Evolutionary conservation across 2,888 invertebrate genomes (phyloP).

Genomic region (Torymus aiolomorphi): DNA sequence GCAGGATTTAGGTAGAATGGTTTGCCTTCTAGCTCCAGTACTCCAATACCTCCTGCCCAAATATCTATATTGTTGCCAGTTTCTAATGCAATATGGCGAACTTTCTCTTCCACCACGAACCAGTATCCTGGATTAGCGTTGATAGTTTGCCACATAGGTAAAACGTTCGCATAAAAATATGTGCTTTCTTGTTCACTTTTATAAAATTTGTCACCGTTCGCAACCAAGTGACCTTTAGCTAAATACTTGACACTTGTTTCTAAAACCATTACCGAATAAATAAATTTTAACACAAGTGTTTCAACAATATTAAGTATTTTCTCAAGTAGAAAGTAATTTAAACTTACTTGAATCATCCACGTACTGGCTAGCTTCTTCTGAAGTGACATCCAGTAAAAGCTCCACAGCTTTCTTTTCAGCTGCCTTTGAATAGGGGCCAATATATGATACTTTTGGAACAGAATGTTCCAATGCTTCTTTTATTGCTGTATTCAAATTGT

Average conservation of each 20-base stretch:
- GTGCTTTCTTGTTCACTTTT: conserved; percentile 77
- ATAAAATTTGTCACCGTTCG: conserved; percentile 78
- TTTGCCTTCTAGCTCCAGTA: conserved; percentile 31
- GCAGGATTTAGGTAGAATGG: conserved; percentile 17
- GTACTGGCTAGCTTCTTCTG: too few relatives aligned
- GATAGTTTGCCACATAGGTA: conserved; percentile 76
- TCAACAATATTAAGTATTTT: too few relatives aligned
- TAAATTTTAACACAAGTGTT: too few relatives aligned
- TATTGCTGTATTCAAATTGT: too few relatives aligned
- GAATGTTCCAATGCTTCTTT: too few relatives aligned
- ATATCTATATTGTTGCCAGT: conserved; percentile 30
- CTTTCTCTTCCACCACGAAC: conserved; percentile 70
- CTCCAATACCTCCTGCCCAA: conserved; percentile 37
- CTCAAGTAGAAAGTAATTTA: too few relatives aligned
- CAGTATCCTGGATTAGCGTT: conserved; percentile 75
- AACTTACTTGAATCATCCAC: too few relatives aligned
- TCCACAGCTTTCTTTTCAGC: too few relatives aligned
- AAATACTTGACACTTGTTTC: conserved; percentile 63
- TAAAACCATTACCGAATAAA: too few relatives aligned
- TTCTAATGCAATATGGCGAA: conserved; percentile 63
- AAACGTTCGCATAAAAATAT: conserved; percentile 78
- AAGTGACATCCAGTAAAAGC: too few relatives aligned
- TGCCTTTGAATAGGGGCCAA: too few relatives aligned
- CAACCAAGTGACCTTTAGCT: conserved; percentile 77
- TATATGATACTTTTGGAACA: too few relatives aligned